Evolutionary conservation across 2,113 vertebrate genomes (phyloP), one percentile per base, ranked within the genome.

Genomic region (Upupa epops): DNA sequence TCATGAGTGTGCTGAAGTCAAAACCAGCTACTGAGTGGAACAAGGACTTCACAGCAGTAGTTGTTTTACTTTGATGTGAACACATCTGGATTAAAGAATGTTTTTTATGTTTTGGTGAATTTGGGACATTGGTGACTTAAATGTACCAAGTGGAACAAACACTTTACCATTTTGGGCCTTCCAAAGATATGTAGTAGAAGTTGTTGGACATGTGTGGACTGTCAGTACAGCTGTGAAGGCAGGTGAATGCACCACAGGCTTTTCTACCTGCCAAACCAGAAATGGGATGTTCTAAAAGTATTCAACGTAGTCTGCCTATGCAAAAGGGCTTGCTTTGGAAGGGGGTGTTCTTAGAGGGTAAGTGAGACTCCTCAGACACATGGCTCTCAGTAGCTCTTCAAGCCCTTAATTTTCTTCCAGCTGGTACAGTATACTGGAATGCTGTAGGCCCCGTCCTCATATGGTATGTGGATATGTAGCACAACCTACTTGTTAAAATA

Each of bases 131-230:
- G 84, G 89, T 90, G 63, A 73, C 51, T 94, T 70, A 56, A 82
- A 89, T 90, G 90, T 95, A 90, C 71, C 80, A 92, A 89, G 74
- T 5, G 1, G 81, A 85, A 94, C 83, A 82, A 90, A 88, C 24
- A 46, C n/a, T 92, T 95, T 96, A 88, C 81, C 92, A 93, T 81
- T 96, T 92, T 66, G 77, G 83, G 83, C 28, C 21, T 91, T 90
- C 93, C 87, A 94, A 95, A 96, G 92, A 92, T 95, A 96, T 92
- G 85, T 70, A 37, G 40, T 28, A 82, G 93, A 94, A 89, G 94
- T 86, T 96, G 95, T 93, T 76, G 52, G 95, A 91, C 95, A 93
- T 66, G 90, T 95, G 95, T 96, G 84, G 40, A 25, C 77, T 70
- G 34, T 84, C 51, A 82, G 7, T 74, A 73, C 40, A 86, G 63